A percentile compares a stretch with the other conserved stretches of the same genome.
phyloP scores from a whole-genome alignment of 2,797 vertebrate genomes.

The Cirrhinus mrigala region DNA sequence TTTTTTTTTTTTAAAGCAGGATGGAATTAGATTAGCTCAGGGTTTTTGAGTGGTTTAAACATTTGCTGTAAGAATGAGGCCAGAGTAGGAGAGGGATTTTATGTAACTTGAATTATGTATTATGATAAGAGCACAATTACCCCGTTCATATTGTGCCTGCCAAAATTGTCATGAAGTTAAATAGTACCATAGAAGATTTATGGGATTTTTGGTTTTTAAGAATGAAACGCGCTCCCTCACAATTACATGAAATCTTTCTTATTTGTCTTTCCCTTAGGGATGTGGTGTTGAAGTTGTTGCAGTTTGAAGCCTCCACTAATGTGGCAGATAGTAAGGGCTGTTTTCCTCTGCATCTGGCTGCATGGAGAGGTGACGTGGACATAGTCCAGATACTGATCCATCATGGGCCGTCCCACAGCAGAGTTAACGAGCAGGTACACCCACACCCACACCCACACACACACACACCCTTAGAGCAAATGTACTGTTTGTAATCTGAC shows the following conservation, averaged over 20 bases:
- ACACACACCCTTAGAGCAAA: background rate
- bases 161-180: background rate
- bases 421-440: conserved; percentile 95
- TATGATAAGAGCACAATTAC: conserved; percentile 29
- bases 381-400: conserved; percentile 95
- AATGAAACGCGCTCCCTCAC: background rate
- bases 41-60: background rate
- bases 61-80: background rate
- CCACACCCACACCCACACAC: conserved; percentile 9
- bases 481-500: background rate
- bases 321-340: conserved; percentile 95
- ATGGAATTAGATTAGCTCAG: background rate
- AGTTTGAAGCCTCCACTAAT: conserved; percentile 93
- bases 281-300: conserved; percentile 94
- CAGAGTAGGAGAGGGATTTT: conserved; percentile 6
- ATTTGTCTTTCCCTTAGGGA: conserved; percentile 77
- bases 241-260: conserved; percentile 4
- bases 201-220: background rate
- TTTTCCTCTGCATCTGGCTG: conserved; percentile 95
- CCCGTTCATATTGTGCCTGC: background rate
- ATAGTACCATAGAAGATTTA: background rate
- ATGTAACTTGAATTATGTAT: conserved; percentile 14
- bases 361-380: conserved; percentile 95
- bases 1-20: background rate
- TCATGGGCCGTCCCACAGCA: conserved; percentile 91